phyloP scores from a whole-genome alignment of 2,888 invertebrate genomes.

The Tetrapedia diversipes region DNA sequence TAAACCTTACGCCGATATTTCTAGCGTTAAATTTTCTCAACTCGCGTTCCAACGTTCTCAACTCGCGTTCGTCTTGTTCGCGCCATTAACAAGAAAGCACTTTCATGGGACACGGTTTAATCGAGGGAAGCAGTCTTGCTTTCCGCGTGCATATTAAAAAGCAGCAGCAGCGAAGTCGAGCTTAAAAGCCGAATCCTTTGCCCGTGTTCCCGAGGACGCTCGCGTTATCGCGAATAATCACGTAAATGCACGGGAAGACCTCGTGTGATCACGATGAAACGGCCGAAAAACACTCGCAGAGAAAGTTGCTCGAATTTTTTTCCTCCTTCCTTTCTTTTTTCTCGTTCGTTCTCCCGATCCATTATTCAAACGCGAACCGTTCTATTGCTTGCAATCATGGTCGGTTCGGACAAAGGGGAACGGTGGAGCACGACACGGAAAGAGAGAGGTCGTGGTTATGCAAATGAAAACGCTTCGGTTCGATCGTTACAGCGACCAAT shows the following conservation, averaged over 20 bases:
- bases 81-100: slow-evolving; percentile 20
- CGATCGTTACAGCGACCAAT: slow-evolving; percentile 52
- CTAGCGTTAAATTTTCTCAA: slow-evolving; percentile 37
- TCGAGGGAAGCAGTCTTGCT: slow-evolving; percentile 18
- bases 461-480: slow-evolving; percentile 49
- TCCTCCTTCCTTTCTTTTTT: background rate
- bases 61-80: too few relatives aligned
- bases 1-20: too few relatives aligned
- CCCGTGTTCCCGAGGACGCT: background rate
- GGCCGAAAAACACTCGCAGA: slow-evolving; percentile 10
- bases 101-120: slow-evolving; percentile 41
- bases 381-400: slow-evolving; percentile 15
- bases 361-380: slow-evolving; percentile 51
- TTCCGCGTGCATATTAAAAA: slow-evolving; percentile 23
- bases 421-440: slow-evolving; percentile 2
- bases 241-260: slow-evolving; percentile 2
- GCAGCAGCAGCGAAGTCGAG: background rate
- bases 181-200: slow-evolving; percentile 15
- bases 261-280: slow-evolving; percentile 3
- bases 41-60: slow-evolving; percentile 36
- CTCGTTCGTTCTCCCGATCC: background rate
- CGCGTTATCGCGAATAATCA: slow-evolving; percentile 11
- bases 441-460: slow-evolving; percentile 54
- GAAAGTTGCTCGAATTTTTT: slow-evolving; percentile 3
- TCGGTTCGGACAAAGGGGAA: slow-evolving; percentile 49